Percentiles rank a stretch among this genome's conserved stretches.
These are phyloP conservation scores for Chiridota heheva DNA, from an alignment of 35 echinoderm and acorn worm genomes.

Conservation along the genomic window DNA sequence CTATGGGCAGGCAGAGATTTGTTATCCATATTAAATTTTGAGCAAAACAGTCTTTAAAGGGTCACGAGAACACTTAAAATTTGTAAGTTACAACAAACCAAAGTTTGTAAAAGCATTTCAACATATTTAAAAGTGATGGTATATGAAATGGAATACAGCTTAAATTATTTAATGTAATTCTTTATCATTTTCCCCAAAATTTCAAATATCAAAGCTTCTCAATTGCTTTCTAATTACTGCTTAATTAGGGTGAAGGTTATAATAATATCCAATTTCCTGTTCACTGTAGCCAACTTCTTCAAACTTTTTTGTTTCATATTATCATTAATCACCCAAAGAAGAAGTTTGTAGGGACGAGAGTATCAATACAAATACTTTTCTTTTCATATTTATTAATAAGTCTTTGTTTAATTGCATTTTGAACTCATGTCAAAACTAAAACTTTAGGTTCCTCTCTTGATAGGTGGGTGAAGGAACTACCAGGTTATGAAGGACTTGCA, in stretches of 20 bases:
- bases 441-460: neutral
- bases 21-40: too few species aligned
- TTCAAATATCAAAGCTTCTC: too few species aligned
- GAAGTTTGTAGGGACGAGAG: neutral
- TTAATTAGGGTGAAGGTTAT: neutral
- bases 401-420: neutral
- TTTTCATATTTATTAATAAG: neutral
- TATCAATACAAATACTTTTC: neutral
- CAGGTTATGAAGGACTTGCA: slow-evolving; percentile 67
- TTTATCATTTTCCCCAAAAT: neutral
- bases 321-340: neutral
- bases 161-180: neutral
- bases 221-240: neutral
- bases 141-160: neutral
- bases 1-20: neutral
- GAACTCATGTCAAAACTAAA: neutral
- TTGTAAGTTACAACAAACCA: too few species aligned
- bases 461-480: slow-evolving; percentile 77
- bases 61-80: too few species aligned
- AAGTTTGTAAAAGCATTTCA: neutral
- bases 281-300: neutral
- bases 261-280: neutral
- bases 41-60: too few species aligned
- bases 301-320: neutral
- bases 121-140: neutral